These are phyloP conservation scores for Hypocryptadius cinnamomeus DNA, from an alignment of 2,113 vertebrate species.

Conservation along the genomic window DNA sequence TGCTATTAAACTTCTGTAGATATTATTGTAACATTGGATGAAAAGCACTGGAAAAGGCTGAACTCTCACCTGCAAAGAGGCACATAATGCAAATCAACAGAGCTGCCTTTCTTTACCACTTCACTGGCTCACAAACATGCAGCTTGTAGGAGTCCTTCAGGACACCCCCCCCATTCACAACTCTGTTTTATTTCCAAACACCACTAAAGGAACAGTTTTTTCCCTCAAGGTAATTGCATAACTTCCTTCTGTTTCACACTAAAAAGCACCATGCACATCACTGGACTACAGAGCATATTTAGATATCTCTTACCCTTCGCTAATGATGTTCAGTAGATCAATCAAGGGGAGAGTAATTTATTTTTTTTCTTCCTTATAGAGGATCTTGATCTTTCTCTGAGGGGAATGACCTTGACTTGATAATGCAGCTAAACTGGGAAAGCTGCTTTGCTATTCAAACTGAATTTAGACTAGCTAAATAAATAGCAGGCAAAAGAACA, in stretches of 20 bases:
- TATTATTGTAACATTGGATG: not conserved
- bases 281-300: not conserved
- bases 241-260: conserved; percentile 5
- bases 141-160: not conserved
- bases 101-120: not conserved
- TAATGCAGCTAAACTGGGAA: conserved; percentile 22
- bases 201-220: not conserved
- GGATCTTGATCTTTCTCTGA: conserved; percentile 21
- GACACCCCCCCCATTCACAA: not conserved
- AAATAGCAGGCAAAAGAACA: conserved; percentile 19
- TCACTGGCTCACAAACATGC: not conserved
- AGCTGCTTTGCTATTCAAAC: conserved; percentile 42
- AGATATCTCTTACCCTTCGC: not conserved
- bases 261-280: not conserved
- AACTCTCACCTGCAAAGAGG: not conserved
- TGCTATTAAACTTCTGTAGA: not conserved
- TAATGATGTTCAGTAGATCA: conserved; percentile 42
- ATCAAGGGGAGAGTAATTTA: not conserved
- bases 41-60: not conserved
- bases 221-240: not conserved
- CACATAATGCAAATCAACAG: not conserved
- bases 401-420: conserved; percentile 30
- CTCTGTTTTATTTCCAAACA: not conserved
- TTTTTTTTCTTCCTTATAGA: not conserved
- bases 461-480: conserved; percentile 29